These are phyloP conservation scores for Triplophysa tibetana DNA, from an alignment of 2,113 vertebrate genomes.

Conservation along the genomic window DNA sequence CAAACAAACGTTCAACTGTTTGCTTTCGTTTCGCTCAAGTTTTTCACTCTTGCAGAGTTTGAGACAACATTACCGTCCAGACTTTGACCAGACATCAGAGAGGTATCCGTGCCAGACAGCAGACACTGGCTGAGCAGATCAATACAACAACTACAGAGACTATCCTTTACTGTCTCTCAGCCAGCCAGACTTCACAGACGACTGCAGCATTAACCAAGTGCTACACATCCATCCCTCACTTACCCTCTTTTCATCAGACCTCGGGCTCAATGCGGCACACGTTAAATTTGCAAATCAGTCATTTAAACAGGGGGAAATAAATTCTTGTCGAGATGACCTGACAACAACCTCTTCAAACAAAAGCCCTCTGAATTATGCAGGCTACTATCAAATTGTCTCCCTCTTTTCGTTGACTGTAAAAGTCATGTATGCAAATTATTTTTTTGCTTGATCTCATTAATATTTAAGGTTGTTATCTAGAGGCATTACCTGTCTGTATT, in stretches of 20 bases:
- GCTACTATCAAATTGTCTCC: slow-evolving; percentile 43
- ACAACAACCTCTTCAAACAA: slow-evolving; percentile 56
- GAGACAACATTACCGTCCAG: slow-evolving; percentile 13
- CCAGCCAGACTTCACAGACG: slow-evolving; percentile 52
- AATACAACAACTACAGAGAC: slow-evolving; percentile 65
- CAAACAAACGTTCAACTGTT: background rate
- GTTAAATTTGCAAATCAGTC: slow-evolving; percentile 45
- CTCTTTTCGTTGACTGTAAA: slow-evolving; percentile 36
- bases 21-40: background rate
- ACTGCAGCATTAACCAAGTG: background rate
- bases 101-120: slow-evolving; percentile 59
- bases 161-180: slow-evolving; percentile 61
- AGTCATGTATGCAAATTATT: slow-evolving; percentile 61
- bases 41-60: slow-evolving; percentile 36
- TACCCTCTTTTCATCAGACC: slow-evolving; percentile 59
- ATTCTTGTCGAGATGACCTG: slow-evolving; percentile 35
- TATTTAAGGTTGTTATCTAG: slow-evolving; percentile 74
- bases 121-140: slow-evolving; percentile 64
- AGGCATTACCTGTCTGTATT: slow-evolving; percentile 74
- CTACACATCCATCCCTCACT: slow-evolving; percentile 41
- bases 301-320: slow-evolving; percentile 17
- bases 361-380: slow-evolving; percentile 58
- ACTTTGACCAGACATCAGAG: slow-evolving; percentile 60
- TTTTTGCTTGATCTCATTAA: slow-evolving; percentile 61
- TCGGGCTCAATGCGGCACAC: slow-evolving; percentile 52